Conservation (phyloP, 2,797 vertebrate genomes). For the Falco novaeseelandiae region DNA sequence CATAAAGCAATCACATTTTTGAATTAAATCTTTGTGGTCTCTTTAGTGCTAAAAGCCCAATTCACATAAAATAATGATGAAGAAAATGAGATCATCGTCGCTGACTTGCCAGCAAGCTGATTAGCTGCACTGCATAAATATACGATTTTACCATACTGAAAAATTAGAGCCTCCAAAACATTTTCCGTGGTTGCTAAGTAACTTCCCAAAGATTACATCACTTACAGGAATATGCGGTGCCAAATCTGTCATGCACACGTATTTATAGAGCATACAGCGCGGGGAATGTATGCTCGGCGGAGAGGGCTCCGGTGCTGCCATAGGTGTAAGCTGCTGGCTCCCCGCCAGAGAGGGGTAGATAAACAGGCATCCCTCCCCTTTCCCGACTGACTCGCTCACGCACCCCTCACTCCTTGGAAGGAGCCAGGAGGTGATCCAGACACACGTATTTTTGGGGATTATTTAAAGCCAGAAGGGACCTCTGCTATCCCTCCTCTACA, state of each 20-base stretch:
- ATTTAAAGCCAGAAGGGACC: background rate
- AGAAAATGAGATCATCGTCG: conserved; percentile 76
- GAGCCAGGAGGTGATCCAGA: background rate
- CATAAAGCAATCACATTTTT: conserved; percentile 66
- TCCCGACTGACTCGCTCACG: fast-evolving
- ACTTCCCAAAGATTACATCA: conserved; percentile 75
- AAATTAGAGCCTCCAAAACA: conserved; percentile 72
- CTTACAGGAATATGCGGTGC: conserved; percentile 52
- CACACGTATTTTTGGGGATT: background rate
- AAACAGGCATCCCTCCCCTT: background rate
- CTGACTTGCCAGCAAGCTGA: conserved; percentile 72
- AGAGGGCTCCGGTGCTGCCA: background rate
- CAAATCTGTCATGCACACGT: conserved; percentile 44
- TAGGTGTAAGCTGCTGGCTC: background rate
- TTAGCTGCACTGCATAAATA: conserved; percentile 64
- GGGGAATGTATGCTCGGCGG: background rate
- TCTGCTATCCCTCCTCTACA: background rate
- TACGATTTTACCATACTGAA: conserved; percentile 49
- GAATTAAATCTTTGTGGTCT: conserved; percentile 80
- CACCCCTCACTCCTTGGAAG: background rate
- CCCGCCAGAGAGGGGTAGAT: background rate
- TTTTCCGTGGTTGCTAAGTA: conserved; percentile 79
- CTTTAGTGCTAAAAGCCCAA: conserved; percentile 70
- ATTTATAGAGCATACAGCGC: conserved; percentile 35
- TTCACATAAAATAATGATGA: conserved; percentile 79